These are phyloP conservation scores for Anas platyrhynchos DNA, from an alignment of 2,113 vertebrate genomes.

Conservation along the genomic window DNA sequence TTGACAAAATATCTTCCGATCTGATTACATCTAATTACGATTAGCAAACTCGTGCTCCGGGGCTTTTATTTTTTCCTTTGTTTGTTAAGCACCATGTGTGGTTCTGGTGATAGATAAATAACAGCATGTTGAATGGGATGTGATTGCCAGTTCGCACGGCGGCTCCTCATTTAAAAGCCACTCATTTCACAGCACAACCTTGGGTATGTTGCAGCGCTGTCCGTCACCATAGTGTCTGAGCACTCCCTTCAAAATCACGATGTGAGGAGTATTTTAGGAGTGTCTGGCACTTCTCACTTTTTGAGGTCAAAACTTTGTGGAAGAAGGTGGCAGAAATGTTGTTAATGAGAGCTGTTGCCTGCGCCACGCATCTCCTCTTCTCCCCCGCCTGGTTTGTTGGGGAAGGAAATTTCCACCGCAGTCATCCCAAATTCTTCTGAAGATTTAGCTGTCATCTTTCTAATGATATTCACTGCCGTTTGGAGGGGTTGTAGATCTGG, in stretches of 20 bases:
- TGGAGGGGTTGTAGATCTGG: not conserved
- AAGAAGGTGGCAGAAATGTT: not conserved
- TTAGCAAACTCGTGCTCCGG: not conserved
- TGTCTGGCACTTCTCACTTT: not conserved
- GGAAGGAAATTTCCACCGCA: not conserved
- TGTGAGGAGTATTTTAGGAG: not conserved
- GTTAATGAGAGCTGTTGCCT: not conserved
- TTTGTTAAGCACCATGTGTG: not conserved
- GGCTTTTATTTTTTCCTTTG: conserved; percentile 2
- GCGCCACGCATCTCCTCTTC: not conserved
- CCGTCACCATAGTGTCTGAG: not conserved
- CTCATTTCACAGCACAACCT: not conserved
- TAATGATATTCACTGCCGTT: not conserved
- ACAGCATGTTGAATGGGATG: not conserved
- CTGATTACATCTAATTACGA: conserved; percentile 22
- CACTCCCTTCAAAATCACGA: not conserved
- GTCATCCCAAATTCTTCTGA: not conserved
- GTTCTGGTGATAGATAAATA: conserved; percentile 38
- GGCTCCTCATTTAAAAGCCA: not conserved
- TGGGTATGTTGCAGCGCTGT: not conserved
- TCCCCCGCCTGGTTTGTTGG: not conserved
- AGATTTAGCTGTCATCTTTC: not conserved
- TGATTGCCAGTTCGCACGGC: not conserved
- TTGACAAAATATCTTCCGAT: not conserved
- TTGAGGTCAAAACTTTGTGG: not conserved